Conservation (phyloP, 2,113 vertebrate genomes). For the Dipodomys spectabilis region DNA sequence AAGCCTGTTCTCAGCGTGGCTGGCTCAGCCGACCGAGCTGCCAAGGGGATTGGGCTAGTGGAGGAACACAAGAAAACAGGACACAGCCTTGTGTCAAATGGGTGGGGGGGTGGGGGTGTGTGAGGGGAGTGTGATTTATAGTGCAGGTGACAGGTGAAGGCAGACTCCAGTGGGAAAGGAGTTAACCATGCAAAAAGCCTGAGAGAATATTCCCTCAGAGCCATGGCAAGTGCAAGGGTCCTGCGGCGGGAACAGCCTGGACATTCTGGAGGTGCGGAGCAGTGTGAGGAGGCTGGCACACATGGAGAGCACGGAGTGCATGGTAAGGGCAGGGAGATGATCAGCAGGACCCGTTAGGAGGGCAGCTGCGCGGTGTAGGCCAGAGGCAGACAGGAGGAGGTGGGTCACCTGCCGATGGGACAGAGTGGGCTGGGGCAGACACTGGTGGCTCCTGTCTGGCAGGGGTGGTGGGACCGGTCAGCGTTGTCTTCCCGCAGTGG, state of each 20-base stretch:
- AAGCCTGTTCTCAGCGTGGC: background rate
- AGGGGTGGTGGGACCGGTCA: background rate
- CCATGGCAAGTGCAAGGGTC: background rate
- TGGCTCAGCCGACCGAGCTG: too few species aligned
- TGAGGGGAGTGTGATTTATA: background rate
- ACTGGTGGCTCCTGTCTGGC: too few species aligned
- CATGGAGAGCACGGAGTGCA: background rate
- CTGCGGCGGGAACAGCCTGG: background rate
- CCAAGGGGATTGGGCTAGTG: too few species aligned
- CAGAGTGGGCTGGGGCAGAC: background rate
- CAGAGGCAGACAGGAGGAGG: background rate
- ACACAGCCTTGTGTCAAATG: too few species aligned
- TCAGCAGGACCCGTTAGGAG: background rate
- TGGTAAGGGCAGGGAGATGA: too few species aligned
- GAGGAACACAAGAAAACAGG: background rate
- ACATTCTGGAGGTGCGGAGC: fast-evolving
- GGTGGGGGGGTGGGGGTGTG: fast-evolving
- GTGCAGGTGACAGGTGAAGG: background rate
- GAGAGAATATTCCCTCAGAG: background rate
- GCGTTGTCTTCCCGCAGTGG: background rate
- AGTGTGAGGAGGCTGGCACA: background rate
- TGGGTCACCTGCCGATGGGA: background rate
- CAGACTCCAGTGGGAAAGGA: background rate
- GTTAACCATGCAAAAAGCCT: background rate
- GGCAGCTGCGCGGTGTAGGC: background rate